These are phyloP conservation scores for Lytechinus pictus DNA, from an alignment of 35 echinoderm and acorn worm genomes.

Conservation along the genomic window DNA sequence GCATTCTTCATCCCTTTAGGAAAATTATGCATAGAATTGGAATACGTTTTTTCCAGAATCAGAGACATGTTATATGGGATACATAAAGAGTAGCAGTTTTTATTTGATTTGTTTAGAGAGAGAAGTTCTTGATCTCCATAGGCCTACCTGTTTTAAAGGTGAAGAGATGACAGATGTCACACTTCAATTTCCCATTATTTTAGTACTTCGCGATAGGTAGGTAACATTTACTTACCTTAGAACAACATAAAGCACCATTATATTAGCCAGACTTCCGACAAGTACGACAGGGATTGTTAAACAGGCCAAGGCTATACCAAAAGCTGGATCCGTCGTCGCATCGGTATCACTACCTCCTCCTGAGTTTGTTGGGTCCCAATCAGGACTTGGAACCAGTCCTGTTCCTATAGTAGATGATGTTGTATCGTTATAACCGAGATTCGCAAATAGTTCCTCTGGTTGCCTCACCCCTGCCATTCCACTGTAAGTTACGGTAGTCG, in stretches of 20 bases:
- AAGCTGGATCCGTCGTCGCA: background rate
- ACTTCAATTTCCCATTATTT: no score
- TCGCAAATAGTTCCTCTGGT: background rate
- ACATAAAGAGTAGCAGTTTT: no score
- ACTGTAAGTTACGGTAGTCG: background rate
- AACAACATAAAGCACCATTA: background rate
- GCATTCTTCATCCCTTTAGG: no score
- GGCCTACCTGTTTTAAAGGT: no score
- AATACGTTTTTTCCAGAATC: no score
- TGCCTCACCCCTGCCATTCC: background rate
- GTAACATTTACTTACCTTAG: background rate
- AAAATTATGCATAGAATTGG: no score
- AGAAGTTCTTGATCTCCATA: no score
- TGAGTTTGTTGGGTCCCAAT: background rate
- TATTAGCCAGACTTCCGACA: background rate
- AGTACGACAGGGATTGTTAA: conserved; percentile 33
- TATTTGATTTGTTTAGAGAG: no score
- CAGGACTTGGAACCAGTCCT: background rate
- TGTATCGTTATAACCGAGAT: background rate
- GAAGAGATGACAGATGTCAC: no score
- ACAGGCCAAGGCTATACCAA: conserved; percentile 39
- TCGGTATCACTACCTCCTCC: background rate
- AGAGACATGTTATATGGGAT: no score
- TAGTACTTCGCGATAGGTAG: no score
- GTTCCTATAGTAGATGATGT: background rate